phyloP scores from a whole-genome alignment of 2,797 vertebrate genomes.

The Galago senegalensis region DNA sequence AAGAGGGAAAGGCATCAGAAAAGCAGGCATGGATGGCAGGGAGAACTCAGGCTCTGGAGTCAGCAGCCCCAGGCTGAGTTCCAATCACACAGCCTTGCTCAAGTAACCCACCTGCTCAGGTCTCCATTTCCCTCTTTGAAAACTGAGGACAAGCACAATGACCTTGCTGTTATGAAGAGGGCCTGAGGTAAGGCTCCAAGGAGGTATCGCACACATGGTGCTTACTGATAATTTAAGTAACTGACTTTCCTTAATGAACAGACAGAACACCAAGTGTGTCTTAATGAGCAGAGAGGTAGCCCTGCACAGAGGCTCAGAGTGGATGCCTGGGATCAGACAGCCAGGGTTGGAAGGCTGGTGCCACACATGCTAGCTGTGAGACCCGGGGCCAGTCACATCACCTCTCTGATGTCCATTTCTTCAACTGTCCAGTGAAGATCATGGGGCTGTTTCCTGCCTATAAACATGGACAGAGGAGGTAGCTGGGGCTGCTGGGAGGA shows the following conservation, averaged over 20 bases:
- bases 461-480: too few relatives aligned
- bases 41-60: neutral
- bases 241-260: neutral
- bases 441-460: neutral
- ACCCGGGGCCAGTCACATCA: neutral
- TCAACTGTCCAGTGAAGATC: neutral
- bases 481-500: neutral
- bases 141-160: neutral
- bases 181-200: neutral
- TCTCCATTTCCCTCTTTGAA: neutral
- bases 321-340: neutral
- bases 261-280: accelerated
- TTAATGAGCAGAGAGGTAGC: neutral
- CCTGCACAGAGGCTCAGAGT: neutral
- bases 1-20: neutral
- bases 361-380: too few relatives aligned
- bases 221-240: neutral
- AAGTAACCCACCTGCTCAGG: neutral
- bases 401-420: neutral
- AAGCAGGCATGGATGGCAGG: neutral
- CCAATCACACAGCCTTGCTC: neutral
- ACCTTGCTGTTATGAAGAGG: neutral
- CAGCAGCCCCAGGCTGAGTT: neutral
- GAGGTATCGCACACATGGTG: neutral
- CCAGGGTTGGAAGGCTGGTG: neutral